A percentile compares a stretch with the other conserved stretches of the same genome.
These are phyloP conservation scores for Luffia ferchaultella DNA, from an alignment of 2,888 invertebrate species.

Conservation along the genomic window DNA sequence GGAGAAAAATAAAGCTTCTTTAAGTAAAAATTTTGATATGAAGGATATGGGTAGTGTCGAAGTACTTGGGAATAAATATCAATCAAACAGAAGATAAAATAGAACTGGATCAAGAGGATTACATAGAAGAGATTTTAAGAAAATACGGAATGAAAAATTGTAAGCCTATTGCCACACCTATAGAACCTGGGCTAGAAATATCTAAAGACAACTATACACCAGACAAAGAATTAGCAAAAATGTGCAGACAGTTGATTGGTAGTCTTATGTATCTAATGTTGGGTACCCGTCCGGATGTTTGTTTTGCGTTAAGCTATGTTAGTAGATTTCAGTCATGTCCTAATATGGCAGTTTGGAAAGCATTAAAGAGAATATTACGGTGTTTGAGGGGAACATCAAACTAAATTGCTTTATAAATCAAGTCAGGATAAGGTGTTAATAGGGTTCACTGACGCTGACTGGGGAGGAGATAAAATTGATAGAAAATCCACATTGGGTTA, in stretches of 20 bases:
- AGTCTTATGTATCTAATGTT: slow-evolving; percentile 10
- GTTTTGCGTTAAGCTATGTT: slow-evolving; percentile 1
- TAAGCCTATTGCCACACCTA: slow-evolving; percentile 6
- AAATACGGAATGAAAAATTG: neutral
- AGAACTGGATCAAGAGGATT: neutral
- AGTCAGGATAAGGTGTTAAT: neutral
- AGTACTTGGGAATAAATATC: neutral
- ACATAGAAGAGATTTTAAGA: neutral
- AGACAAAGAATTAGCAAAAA: slow-evolving; percentile 2
- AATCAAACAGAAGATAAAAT: neutral
- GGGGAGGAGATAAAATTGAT: neutral
- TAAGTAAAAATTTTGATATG: slow-evolving; percentile 9
- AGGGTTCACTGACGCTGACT: neutral
- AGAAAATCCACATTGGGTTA: neutral
- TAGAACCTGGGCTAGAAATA: slow-evolving; percentile 3
- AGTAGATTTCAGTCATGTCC: slow-evolving; percentile 1
- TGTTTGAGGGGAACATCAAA: neutral
- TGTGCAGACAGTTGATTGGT: slow-evolving; percentile 7
- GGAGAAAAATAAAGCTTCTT: neutral
- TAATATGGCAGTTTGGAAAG: neutral
- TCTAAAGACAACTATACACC: slow-evolving; percentile 1
- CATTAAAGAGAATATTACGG: neutral
- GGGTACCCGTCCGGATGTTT: slow-evolving; percentile 1
- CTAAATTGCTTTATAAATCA: neutral
- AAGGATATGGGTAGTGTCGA: neutral